These are phyloP conservation scores for Cryptocephalus moraei DNA, from an alignment of 2,888 invertebrate genomes.

Conservation along the genomic window DNA sequence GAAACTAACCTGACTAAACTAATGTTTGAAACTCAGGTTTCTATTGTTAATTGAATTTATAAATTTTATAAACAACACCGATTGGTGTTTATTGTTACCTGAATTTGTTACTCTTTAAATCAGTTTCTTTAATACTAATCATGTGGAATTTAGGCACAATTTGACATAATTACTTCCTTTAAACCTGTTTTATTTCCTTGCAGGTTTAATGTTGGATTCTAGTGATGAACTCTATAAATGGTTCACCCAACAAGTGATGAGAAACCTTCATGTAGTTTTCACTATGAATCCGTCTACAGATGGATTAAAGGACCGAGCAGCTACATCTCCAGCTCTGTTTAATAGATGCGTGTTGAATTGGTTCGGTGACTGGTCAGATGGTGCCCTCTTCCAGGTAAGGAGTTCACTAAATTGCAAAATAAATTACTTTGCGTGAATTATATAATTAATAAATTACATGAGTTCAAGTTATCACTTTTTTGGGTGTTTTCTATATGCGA, in stretches of 20 bases:
- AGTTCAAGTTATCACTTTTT: not conserved
- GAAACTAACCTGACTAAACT: too few species aligned
- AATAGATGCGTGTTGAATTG: slow-evolving; percentile 98
- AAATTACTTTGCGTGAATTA: too few species aligned
- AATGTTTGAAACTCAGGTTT: too few species aligned
- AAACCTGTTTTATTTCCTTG: slow-evolving; percentile 5
- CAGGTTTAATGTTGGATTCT: slow-evolving; percentile 89
- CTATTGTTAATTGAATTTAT: too few species aligned
- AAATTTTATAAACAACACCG: too few species aligned
- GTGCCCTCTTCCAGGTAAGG: slow-evolving; percentile 76
- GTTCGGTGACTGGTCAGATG: slow-evolving; percentile 99
- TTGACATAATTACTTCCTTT: too few species aligned
- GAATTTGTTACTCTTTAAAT: too few species aligned
- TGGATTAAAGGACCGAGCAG: slow-evolving; percentile 95
- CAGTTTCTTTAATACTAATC: too few species aligned
- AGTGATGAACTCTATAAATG: slow-evolving; percentile 98
- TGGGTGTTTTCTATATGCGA: slow-evolving; percentile 1
- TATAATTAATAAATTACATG: too few species aligned
- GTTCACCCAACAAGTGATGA: slow-evolving; percentile 99
- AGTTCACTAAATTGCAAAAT: too few species aligned
- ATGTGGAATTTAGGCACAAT: too few species aligned
- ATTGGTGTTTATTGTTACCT: too few species aligned
- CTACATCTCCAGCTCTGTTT: slow-evolving; percentile 97
- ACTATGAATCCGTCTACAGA: slow-evolving; percentile 99
- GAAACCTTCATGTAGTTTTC: slow-evolving; percentile 98